Conservation (phyloP, 2,797 vertebrate genomes). For the Apogon hyalosoma region DNA sequence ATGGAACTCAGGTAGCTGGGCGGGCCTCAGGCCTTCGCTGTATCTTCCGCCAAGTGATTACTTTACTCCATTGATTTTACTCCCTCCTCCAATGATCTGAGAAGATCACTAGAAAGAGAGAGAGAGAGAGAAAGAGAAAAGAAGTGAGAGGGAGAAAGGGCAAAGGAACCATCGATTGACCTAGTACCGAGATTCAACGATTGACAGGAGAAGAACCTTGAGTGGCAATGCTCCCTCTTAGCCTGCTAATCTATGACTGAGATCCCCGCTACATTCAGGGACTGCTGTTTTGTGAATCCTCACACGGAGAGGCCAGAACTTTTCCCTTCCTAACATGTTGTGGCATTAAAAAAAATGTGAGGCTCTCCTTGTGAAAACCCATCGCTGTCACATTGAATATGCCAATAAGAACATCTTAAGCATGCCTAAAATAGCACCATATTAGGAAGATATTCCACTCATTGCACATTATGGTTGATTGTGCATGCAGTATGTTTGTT, state of each 20-base stretch:
- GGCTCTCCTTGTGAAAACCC: constrained; percentile 16
- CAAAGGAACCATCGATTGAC: constrained; percentile 77
- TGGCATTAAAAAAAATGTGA: constrained; percentile 13
- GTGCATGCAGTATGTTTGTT: constrained; percentile 40
- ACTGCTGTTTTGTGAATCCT: constrained; percentile 58
- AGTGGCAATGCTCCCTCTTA: constrained; percentile 66
- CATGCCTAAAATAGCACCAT: constrained; percentile 33
- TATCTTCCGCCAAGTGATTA: constrained; percentile 85
- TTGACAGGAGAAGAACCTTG: constrained; percentile 76
- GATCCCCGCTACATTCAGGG: constrained; percentile 47
- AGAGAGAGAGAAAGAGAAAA: constrained; percentile 27
- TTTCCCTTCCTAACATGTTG: constrained; percentile 37
- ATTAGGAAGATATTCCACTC: constrained; percentile 32
- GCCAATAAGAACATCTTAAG: constrained; percentile 22
- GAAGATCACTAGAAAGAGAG: constrained; percentile 76
- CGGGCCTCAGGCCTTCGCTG: constrained; percentile 79
- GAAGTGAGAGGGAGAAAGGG: constrained; percentile 19
- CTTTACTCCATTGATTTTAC: constrained; percentile 85
- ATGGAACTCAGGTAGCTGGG: constrained; percentile 85
- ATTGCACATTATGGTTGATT: constrained; percentile 29
- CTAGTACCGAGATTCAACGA: constrained; percentile 74
- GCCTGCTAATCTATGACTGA: constrained; percentile 59
- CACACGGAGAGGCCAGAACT: constrained; percentile 33
- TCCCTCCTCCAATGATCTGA: constrained; percentile 81
- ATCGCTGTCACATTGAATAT: constrained; percentile 18